phyloP scores from a whole-genome alignment of 2,797 vertebrate species.

The Hydrophis major region DNA sequence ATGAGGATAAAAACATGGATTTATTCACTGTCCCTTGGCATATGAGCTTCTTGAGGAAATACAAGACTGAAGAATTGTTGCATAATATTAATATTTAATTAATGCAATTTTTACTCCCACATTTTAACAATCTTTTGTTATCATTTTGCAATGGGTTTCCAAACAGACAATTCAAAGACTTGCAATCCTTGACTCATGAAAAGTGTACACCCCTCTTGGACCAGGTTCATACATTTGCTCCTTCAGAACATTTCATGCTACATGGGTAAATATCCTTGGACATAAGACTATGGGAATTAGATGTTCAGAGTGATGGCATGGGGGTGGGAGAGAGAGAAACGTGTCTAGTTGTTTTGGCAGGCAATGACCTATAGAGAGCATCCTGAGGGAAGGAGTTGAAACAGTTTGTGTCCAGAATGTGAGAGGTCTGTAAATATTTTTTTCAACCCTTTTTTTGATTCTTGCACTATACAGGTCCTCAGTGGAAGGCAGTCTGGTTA shows the following conservation, averaged over 20 bases:
- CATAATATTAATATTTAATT: neutral
- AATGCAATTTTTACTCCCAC: neutral
- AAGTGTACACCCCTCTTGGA: neutral
- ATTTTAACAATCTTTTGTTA: neutral
- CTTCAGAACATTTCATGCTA: neutral
- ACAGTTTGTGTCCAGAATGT: too few species aligned
- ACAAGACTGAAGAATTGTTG: neutral
- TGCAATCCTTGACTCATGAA: neutral
- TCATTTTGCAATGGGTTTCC: neutral
- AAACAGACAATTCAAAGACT: neutral
- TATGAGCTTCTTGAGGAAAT: neutral
- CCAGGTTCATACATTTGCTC: neutral
- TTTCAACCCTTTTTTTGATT: too few species aligned
- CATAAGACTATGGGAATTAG: neutral
- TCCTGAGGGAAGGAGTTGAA: too few species aligned
- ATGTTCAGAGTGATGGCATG: neutral
- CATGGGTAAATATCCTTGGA: neutral
- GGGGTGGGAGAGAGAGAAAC: neutral
- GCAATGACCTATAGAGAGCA: neutral
- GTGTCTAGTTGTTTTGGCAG: neutral
- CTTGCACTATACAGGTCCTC: too few species aligned
- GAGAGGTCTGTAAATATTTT: too few species aligned
- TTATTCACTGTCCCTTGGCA: neutral
- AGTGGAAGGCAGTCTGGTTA: too few species aligned
- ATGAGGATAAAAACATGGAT: neutral